Evolutionary conservation across 2,888 invertebrate genomes (phyloP).

Genomic region (Dione juno): DNA sequence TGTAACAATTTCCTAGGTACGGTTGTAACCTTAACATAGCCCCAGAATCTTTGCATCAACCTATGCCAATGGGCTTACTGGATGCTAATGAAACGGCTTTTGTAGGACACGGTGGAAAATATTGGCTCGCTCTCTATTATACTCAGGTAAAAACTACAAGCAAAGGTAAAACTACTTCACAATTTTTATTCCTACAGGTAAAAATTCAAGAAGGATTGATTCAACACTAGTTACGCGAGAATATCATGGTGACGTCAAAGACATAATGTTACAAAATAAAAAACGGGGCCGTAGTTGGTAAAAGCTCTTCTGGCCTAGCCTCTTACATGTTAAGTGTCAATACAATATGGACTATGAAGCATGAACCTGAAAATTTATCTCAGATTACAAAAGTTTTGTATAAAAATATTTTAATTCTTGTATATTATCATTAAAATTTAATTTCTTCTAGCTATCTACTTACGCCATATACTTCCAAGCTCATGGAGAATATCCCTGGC

Average conservation of each 20-base stretch:
- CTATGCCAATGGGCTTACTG: slow-evolving; percentile 63
- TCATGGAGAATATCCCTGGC: slow-evolving; percentile 79
- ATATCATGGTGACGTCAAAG: too few species aligned
- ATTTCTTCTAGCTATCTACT: slow-evolving; percentile 64
- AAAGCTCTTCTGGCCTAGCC: background rate
- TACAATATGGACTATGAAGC: background rate
- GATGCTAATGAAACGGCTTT: slow-evolving; percentile 77
- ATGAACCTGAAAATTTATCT: background rate
- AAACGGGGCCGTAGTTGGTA: too few species aligned
- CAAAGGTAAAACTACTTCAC: too few species aligned
- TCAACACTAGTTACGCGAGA: too few species aligned
- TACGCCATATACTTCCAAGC: slow-evolving; percentile 80
- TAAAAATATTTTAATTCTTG: background rate
- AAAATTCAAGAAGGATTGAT: too few species aligned
- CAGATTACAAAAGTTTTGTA: background rate
- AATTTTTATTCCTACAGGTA: too few species aligned
- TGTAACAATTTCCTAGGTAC: slow-evolving; percentile 59
- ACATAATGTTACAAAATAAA: too few species aligned
- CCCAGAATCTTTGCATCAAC: slow-evolving; percentile 66
- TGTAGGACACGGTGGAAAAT: slow-evolving; percentile 76
- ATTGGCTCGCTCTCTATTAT: slow-evolving; percentile 76
- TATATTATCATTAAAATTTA: background rate
- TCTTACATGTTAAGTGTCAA: too few species aligned
- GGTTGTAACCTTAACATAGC: slow-evolving; percentile 77
- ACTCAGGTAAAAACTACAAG: slow-evolving; percentile 65